phyloP scores from a whole-genome alignment of 2,113 vertebrate species.

The Oreochromis tanganicae region DNA sequence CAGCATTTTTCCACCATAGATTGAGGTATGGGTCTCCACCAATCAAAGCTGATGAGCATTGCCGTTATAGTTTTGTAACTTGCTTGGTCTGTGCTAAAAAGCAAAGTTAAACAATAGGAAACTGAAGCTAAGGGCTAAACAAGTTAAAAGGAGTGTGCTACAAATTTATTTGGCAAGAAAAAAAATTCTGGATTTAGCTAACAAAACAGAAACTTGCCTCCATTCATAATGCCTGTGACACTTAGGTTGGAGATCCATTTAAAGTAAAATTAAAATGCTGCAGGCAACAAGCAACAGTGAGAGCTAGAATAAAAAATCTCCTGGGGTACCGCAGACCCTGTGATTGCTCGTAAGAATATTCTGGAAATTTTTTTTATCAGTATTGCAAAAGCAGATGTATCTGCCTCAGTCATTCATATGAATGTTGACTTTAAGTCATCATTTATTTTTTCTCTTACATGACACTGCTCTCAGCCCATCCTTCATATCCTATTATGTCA shows the following conservation, averaged over 20 bases:
- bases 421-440: not conserved
- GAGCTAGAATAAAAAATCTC: not conserved
- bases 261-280: not conserved
- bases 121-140: not conserved
- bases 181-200: not conserved
- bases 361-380: accelerated
- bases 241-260: not conserved
- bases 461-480: not conserved
- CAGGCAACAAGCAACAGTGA: not conserved
- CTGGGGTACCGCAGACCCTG: not conserved
- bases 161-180: not conserved
- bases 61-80: not conserved
- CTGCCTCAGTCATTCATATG: not conserved
- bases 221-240: not conserved
- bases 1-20: not conserved
- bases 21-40: not conserved
- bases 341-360: not conserved
- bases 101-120: not conserved
- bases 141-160: not conserved
- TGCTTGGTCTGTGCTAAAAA: not conserved
- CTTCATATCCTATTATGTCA: not conserved
- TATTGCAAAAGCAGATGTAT: not conserved
- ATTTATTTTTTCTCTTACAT: not conserved
- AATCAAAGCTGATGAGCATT: not conserved
- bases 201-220: not conserved